These are phyloP conservation scores for Drosophila guanche DNA, from an alignment of 1,140 invertebrate genomes.

Conservation along the genomic window DNA sequence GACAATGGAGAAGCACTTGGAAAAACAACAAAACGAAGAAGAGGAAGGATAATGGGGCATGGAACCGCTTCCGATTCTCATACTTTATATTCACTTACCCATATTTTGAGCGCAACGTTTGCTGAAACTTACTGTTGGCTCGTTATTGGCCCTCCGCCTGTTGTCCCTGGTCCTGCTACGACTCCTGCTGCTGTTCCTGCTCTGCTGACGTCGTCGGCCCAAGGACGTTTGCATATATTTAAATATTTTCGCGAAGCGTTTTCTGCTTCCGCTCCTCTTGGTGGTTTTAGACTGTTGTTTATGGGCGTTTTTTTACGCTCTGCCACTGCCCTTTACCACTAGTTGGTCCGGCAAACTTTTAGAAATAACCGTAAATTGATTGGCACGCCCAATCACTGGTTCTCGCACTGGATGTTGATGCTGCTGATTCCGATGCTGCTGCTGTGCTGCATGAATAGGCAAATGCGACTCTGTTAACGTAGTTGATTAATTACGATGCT, in stretches of 20 bases:
- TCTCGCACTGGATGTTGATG: neutral
- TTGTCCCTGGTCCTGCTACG: slow-evolving; percentile 9
- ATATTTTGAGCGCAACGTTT: slow-evolving; percentile 69
- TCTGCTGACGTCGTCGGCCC: slow-evolving; percentile 16
- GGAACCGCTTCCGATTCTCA: slow-evolving; percentile 11
- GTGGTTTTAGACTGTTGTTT: slow-evolving; percentile 6
- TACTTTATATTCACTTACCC: slow-evolving; percentile 53
- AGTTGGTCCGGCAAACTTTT: too few relatives aligned
- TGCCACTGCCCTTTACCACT: too few relatives aligned
- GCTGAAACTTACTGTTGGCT: slow-evolving; percentile 47
- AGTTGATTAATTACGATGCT: slow-evolving; percentile 33
- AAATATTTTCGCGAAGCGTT: slow-evolving; percentile 2
- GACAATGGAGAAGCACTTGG: slow-evolving; percentile 29
- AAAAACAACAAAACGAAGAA: neutral
- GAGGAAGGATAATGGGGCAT: neutral
- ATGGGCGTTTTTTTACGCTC: slow-evolving; percentile 23
- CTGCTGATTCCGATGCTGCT: neutral
- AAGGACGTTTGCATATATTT: slow-evolving; percentile 41
- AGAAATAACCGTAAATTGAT: too few relatives aligned
- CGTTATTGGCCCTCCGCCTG: slow-evolving; percentile 18
- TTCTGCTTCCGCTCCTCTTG: too few relatives aligned
- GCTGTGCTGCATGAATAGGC: slow-evolving; percentile 14
- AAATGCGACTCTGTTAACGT: neutral
- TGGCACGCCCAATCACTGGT: neutral
- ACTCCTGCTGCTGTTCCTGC: slow-evolving; percentile 11